These are phyloP conservation scores for Phengaris arion DNA, from an alignment of 2,888 invertebrate species.

Conservation along the genomic window DNA sequence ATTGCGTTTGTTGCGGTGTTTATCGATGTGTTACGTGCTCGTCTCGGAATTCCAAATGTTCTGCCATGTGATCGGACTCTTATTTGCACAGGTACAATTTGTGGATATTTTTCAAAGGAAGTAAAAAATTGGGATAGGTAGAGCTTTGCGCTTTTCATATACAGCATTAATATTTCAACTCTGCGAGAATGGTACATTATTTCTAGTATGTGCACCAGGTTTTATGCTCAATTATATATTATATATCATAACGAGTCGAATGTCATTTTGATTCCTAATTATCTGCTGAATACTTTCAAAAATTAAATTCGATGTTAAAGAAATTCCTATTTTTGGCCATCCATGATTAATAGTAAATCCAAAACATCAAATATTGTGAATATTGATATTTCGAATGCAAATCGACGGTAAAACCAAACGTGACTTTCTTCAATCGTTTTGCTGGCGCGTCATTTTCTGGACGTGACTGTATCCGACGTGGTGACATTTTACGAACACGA, in stretches of 20 bases:
- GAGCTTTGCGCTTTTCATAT: too few species aligned
- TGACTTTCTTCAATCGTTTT: slow-evolving; percentile 1
- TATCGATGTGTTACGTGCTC: slow-evolving; percentile 18
- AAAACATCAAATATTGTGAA: background rate
- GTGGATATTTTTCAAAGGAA: too few species aligned
- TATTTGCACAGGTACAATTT: background rate
- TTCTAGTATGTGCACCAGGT: too few species aligned
- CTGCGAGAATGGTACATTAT: too few species aligned
- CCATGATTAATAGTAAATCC: background rate
- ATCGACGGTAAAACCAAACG: background rate
- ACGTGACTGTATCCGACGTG: slow-evolving; percentile 10
- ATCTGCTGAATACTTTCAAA: background rate
- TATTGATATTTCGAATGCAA: slow-evolving; percentile 1
- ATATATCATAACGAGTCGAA: too few species aligned
- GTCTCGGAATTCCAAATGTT: slow-evolving; percentile 18
- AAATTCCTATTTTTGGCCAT: background rate
- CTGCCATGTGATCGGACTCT: background rate
- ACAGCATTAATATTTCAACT: too few species aligned
- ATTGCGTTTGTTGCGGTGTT: slow-evolving; percentile 22
- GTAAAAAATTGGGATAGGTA: too few species aligned
- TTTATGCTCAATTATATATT: too few species aligned
- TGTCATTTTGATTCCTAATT: too few species aligned
- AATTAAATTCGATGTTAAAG: background rate
- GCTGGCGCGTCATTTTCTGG: background rate
- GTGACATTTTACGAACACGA: background rate